These are phyloP conservation scores for Babyrousa celebensis DNA, from an alignment of 2,797 vertebrate species.

Conservation along the genomic window DNA sequence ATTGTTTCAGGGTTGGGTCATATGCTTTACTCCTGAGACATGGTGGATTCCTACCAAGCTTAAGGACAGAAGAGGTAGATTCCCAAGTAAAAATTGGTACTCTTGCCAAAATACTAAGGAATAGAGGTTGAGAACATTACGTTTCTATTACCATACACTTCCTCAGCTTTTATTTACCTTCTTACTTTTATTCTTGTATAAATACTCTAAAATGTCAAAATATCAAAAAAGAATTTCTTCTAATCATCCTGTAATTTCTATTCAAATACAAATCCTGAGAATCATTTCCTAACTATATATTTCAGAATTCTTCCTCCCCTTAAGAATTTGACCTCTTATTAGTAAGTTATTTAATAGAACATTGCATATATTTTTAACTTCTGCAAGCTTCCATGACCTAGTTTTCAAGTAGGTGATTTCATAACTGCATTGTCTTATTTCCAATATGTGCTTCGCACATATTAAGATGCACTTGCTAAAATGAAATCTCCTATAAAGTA, in stretches of 20 bases:
- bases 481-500: not conserved
- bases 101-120: not conserved
- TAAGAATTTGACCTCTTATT: not conserved
- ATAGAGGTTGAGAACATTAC: not conserved
- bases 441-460: not conserved
- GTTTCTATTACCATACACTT: not conserved
- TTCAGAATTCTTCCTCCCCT: not conserved
- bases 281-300: not conserved
- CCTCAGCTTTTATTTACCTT: not conserved
- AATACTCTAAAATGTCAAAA: not conserved
- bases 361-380: not conserved
- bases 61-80: not conserved
- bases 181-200: not conserved
- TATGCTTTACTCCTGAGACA: not conserved
- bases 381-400: not conserved
- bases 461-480: not conserved
- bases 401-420: not conserved
- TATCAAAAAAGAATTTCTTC: not conserved
- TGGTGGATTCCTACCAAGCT: too few relatives aligned
- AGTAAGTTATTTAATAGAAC: not conserved
- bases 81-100: not conserved
- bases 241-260: not conserved
- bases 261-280: not conserved
- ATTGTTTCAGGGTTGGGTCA: not conserved
- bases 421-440: not conserved